Base-by-base conservation (phyloP, 1,140 invertebrate species). In the Dreissena rostriformis region DNA sequence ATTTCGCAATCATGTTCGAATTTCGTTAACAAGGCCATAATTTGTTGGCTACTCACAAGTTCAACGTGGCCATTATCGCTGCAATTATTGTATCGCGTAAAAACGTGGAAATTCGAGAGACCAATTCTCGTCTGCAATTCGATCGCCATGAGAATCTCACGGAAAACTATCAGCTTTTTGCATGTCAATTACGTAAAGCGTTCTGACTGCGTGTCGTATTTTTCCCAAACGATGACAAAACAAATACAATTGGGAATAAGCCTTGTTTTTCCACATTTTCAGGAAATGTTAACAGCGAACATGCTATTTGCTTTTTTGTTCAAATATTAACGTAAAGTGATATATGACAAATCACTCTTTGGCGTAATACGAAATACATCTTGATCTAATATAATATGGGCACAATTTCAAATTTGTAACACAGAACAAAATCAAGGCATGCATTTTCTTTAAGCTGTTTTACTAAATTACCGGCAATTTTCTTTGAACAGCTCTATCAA, bases 81-180 rank as follows among this genome's bases (percentile, higher is more conserved):
- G 51, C 79, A 76, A 76, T 76, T 76, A 76, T 76, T 61, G 61
- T 63, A 29, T 76, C 74, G 74, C 52, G 15, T 76, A 61, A 65
- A 17, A 76, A 63, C 61, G 74, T 76, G 22, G 74, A 76, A 63
- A 76, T 66, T 76, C 61, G 74, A 76, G 74, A 65, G 55, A 63
- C 65, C 65, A 76, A 76, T 76, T 76, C 74, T 76, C 39, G 51
- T 76, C 65, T 66, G 55, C 63, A 76, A 76, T 76, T 76, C 63
- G 74, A 65, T 51, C 24, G 57, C 57, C 74, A 76, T 63, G 74
- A 65, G 55, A 76, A 76, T 63, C 65, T 61, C 15, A 29, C 55
- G 55, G 74, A 76, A 76, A 76, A 63, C 26, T 76, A 76, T 76
- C 74, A 63, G 55, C 51, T 76, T 39, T 76, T 76, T 76, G 74